phyloP scores from a whole-genome alignment of 2,113 vertebrate species.

The Aspiorhynchus laticeps region DNA sequence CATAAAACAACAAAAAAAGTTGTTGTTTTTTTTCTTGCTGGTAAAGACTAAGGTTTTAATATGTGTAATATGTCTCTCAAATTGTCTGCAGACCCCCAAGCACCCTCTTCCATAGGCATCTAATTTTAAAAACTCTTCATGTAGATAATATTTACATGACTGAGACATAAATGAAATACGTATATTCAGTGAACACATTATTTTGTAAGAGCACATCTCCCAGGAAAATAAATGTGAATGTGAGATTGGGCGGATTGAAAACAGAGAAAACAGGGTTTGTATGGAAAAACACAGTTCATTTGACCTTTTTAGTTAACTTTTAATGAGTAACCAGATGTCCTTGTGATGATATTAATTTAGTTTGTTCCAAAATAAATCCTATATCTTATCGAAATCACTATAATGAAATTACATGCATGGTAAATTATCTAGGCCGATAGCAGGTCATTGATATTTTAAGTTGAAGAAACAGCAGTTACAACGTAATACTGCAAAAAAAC shows the following conservation, averaged over 20 bases:
- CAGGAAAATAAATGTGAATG: neutral
- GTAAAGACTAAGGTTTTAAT: too few species aligned
- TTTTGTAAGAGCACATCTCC: neutral
- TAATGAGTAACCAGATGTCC: neutral
- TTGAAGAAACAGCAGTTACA: neutral
- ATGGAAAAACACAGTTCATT: neutral
- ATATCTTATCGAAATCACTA: neutral
- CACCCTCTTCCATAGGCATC: too few species aligned
- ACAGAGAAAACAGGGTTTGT: neutral
- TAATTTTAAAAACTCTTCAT: neutral
- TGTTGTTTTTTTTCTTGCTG: too few species aligned
- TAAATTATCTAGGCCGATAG: neutral
- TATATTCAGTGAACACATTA: neutral
- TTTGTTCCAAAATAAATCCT: neutral
- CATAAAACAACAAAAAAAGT: too few species aligned
- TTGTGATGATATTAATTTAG: neutral
- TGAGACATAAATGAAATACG: neutral
- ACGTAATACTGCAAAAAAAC: neutral
- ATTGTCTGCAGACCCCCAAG: too few species aligned
- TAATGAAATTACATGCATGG: slow-evolving; percentile 6
- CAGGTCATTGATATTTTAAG: neutral
- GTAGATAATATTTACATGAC: neutral
- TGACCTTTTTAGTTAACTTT: neutral
- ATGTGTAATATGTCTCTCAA: too few species aligned
- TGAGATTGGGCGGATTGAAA: neutral